Evolutionary conservation across 1,140 invertebrate genomes (phyloP).

Genomic region (Sitobion miscanthi): DNA sequence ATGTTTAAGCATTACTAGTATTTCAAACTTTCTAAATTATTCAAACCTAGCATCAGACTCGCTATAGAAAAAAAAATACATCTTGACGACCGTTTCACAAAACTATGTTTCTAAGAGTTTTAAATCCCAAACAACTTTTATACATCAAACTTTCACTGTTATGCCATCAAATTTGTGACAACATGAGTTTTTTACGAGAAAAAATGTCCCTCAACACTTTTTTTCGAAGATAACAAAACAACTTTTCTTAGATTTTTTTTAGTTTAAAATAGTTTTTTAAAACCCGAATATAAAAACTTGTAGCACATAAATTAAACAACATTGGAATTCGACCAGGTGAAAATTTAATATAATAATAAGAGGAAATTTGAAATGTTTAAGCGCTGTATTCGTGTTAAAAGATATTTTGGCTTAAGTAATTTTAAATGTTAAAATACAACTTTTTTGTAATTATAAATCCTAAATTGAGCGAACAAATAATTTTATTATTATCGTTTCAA

Average conservation of each 20-base stretch:
- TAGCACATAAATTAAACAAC: neutral
- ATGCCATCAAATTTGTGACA: neutral
- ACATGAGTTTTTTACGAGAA: neutral
- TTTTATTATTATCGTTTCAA: neutral
- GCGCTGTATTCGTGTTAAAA: no score
- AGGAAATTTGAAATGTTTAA: neutral
- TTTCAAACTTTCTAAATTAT: constrained; percentile 10
- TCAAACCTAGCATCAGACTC: neutral
- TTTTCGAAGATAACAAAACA: neutral
- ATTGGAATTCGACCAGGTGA: neutral
- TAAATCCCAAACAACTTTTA: constrained; percentile 11
- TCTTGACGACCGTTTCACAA: neutral
- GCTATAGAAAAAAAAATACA: neutral
- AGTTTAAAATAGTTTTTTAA: constrained; percentile 1
- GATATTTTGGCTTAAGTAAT: no score
- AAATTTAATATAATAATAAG: neutral
- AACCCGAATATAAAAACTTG: neutral
- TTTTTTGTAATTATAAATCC: neutral
- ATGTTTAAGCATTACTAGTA: neutral
- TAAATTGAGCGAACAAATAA: neutral
- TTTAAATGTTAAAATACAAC: no score
- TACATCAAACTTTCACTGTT: constrained; percentile 28
- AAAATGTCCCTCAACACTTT: constrained; percentile 5
- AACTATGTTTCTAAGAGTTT: constrained; percentile 22
- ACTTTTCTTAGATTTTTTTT: neutral